These are phyloP conservation scores for Rousettus madagascariensis DNA, from an alignment of 2,797 vertebrate species.

Conservation along the genomic window DNA sequence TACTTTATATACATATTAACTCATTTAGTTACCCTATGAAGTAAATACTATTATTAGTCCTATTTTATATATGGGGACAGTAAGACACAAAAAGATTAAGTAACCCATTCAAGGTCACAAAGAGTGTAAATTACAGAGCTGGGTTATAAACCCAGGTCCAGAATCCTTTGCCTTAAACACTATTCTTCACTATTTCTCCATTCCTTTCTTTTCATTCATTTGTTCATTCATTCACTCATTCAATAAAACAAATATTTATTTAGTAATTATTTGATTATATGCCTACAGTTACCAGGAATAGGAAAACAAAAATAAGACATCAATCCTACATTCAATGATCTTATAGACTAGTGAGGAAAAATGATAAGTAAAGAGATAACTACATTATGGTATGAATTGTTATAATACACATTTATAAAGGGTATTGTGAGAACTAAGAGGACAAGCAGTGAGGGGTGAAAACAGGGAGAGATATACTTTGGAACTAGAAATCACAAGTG, in stretches of 20 bases:
- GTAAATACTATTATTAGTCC: background rate
- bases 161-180: background rate
- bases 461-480: background rate
- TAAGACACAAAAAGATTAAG: background rate
- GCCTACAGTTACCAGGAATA: background rate
- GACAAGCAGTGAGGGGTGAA: background rate
- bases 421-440: background rate
- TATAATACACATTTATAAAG: background rate
- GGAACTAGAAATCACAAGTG: background rate
- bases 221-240: background rate
- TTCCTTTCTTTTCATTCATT: background rate
- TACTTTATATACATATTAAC: background rate
- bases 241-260: constrained; percentile 31
- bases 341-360: background rate
- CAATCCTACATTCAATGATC: background rate
- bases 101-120: background rate
- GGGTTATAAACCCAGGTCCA: background rate
- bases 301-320: constrained; percentile 28
- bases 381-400: background rate
- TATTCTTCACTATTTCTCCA: background rate
- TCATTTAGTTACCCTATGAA: background rate
- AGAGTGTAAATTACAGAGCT: background rate
- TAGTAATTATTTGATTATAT: constrained; percentile 7
- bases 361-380: background rate
- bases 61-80: background rate